Percentiles rank a stretch among this genome's conserved stretches.
phyloP scores from a whole-genome alignment of 2,888 invertebrate genomes.

The Drosophila pseudotalamancana region DNA sequence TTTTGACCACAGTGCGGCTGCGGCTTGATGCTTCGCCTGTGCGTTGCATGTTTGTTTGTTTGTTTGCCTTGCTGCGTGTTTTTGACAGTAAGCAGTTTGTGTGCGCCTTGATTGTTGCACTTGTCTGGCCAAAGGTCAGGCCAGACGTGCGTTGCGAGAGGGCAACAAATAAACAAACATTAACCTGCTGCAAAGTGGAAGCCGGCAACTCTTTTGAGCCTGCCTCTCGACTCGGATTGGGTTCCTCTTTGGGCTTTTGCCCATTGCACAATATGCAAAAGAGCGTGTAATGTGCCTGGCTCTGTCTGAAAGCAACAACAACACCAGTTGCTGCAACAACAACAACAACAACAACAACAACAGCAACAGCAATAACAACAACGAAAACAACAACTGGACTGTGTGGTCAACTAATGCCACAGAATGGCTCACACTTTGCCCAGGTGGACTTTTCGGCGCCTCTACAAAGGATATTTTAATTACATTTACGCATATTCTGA shows the following conservation, averaged over 20 bases:
- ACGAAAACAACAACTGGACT: slow-evolving; percentile 39
- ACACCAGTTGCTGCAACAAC: slow-evolving; percentile 1
- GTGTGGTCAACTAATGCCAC: slow-evolving; percentile 74
- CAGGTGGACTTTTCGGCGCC: slow-evolving; percentile 69
- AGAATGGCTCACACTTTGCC: slow-evolving; percentile 57
- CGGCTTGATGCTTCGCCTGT: slow-evolving; percentile 20
- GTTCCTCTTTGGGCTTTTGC: slow-evolving; percentile 37
- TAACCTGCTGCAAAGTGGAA: slow-evolving; percentile 51
- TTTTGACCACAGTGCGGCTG: slow-evolving; percentile 36
- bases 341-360: slow-evolving; percentile 9
- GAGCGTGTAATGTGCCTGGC: slow-evolving; percentile 68
- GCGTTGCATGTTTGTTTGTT: slow-evolving; percentile 49
- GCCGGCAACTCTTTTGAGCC: slow-evolving; percentile 57
- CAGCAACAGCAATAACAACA: slow-evolving; percentile 37
- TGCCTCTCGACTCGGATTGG: slow-evolving; percentile 21
- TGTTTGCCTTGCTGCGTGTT: slow-evolving; percentile 66
- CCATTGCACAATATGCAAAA: slow-evolving; percentile 71
- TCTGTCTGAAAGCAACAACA: slow-evolving; percentile 36
- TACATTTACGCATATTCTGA: slow-evolving; percentile 75
- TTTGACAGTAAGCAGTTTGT: slow-evolving; percentile 77
- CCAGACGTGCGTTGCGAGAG: slow-evolving; percentile 37
- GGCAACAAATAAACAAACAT: slow-evolving; percentile 72
- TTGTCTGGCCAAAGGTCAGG: slow-evolving; percentile 67
- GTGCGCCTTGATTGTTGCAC: slow-evolving; percentile 78
- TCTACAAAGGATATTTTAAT: slow-evolving; percentile 73